Conservation (phyloP, 2,113 vertebrate species). For the Stigmatopora nigra region DNA sequence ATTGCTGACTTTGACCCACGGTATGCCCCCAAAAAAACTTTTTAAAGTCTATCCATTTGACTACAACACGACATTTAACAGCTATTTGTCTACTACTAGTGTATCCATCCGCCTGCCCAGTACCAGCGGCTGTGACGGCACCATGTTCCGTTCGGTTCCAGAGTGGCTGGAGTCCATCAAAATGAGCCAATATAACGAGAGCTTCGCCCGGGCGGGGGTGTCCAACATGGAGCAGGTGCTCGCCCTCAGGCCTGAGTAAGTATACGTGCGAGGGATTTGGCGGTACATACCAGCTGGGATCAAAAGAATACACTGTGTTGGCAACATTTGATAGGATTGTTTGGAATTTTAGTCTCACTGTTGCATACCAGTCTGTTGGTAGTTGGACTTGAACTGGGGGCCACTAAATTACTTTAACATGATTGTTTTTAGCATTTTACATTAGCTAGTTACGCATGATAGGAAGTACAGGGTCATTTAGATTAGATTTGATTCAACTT, state of each 20-base stretch:
- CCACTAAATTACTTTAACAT: background rate
- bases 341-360: conserved; percentile 10
- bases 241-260: conserved; percentile 89
- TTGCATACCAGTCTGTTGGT: conserved; percentile 25
- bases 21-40: conserved; percentile 53
- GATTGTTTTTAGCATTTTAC: no score
- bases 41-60: background rate
- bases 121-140: conserved; percentile 81
- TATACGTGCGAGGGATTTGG: conserved; percentile 54
- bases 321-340: conserved; percentile 40
- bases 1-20: conserved; percentile 89
- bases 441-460: no score
- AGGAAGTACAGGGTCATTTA: no score
- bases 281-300: conserved; percentile 20
- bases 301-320: conserved; percentile 37
- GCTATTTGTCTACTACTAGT: conserved; percentile 45
- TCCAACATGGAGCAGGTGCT: conserved; percentile 87
- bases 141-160: conserved; percentile 79
- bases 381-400: conserved; percentile 14
- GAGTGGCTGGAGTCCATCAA: conserved; percentile 97
- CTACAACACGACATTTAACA: background rate
- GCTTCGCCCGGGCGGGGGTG: conserved; percentile 81
- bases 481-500: no score
- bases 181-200: conserved; percentile 88
- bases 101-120: conserved; percentile 93